A percentile compares a stretch with the other conserved stretches of the same genome.
Evolutionary conservation across 2,113 vertebrate genomes (phyloP).

Genomic region (Platichthys stellatus): DNA sequence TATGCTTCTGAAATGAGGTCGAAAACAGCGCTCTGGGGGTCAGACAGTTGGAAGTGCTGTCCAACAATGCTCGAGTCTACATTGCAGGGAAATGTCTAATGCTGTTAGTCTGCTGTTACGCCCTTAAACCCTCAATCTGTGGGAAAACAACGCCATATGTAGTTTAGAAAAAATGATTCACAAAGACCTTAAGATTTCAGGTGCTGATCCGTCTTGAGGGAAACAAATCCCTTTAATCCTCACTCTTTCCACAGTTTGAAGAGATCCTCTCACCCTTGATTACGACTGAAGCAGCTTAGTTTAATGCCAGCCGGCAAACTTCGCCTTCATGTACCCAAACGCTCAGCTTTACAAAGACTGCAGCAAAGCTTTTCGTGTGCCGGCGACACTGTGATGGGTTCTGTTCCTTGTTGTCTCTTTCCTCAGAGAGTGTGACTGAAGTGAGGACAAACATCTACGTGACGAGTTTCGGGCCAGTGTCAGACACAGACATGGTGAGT

Average conservation of each 20-base stretch:
- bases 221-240: constrained; percentile 7
- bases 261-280: constrained; percentile 31
- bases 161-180: constrained; percentile 19
- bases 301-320: constrained; percentile 55
- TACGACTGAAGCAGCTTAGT: constrained; percentile 44
- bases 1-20: constrained; percentile 21
- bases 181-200: constrained; percentile 26
- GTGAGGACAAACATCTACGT: constrained; percentile 98
- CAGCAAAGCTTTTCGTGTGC: constrained; percentile 15
- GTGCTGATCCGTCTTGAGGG: constrained; percentile 11
- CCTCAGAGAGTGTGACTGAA: constrained; percentile 93
- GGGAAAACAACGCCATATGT: not conserved
- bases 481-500: constrained; percentile 98
- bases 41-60: not conserved
- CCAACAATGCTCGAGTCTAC: not conserved
- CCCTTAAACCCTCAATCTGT: constrained; percentile 15
- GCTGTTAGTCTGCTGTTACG: not conserved
- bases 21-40: not conserved
- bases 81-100: constrained; percentile 17
- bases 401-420: constrained; percentile 35
- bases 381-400: constrained; percentile 8
- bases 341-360: constrained; percentile 44
- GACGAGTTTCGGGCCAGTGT: constrained; percentile 97
- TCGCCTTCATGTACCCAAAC: constrained; percentile 48
- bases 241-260: constrained; percentile 24